Evolutionary conservation across 2,888 invertebrate species (phyloP).

Genomic region (Ramazzottius varieornatus): DNA sequence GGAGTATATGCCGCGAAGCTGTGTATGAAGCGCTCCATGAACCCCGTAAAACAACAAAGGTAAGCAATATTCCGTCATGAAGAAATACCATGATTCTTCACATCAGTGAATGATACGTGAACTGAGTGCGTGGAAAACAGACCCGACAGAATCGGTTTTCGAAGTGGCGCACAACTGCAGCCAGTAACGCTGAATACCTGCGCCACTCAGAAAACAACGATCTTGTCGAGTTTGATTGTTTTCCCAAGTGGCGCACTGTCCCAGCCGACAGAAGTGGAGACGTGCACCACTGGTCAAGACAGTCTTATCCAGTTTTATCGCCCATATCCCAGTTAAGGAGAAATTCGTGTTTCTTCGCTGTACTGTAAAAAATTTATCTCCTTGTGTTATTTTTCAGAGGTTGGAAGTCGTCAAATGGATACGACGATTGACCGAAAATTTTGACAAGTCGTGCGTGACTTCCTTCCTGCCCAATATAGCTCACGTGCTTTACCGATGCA

Average conservation of each 20-base stretch:
- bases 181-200: too few relatives aligned
- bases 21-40: slow-evolving; percentile 49
- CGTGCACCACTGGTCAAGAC: too few relatives aligned
- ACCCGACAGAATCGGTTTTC: background rate
- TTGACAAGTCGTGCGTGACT: background rate
- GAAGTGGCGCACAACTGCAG: background rate
- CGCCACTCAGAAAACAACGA: too few relatives aligned
- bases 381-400: background rate
- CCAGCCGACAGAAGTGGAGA: too few relatives aligned
- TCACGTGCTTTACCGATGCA: background rate
- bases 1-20: slow-evolving; percentile 43
- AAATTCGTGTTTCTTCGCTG: too few relatives aligned
- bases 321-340: too few relatives aligned
- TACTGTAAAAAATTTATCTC: background rate
- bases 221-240: too few relatives aligned
- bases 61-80: slow-evolving; percentile 32
- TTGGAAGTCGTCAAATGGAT: background rate
- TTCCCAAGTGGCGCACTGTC: too few relatives aligned
- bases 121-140: background rate
- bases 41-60: slow-evolving; percentile 39
- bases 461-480: background rate
- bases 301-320: too few relatives aligned
- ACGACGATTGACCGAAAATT: background rate
- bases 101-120: too few relatives aligned
- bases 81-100: background rate